phyloP scores from a whole-genome alignment of 2,113 vertebrate genomes.

The mouse (Mus musculus) region DNA sequence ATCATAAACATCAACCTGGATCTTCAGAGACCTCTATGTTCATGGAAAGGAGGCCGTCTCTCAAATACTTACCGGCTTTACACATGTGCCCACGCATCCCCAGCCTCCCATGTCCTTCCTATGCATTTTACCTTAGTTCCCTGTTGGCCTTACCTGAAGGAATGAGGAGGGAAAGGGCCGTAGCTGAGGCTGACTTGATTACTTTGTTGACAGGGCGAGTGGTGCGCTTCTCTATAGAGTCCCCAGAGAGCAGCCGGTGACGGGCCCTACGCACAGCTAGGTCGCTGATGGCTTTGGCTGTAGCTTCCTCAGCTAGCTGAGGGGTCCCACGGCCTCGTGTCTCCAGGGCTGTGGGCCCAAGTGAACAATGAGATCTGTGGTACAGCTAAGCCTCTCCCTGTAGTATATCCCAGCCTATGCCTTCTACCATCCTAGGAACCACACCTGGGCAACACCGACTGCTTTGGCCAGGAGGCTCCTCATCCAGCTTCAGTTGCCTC shows the following conservation, averaged over 20 bases:
- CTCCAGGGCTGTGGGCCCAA: constrained; percentile 90
- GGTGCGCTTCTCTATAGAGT: constrained; percentile 92
- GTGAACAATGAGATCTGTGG: constrained; percentile 80
- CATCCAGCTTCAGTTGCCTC: constrained; percentile 90
- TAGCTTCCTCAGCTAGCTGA: constrained; percentile 86
- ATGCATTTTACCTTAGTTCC: neutral
- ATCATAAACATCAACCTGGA: neutral
- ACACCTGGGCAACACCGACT: constrained; percentile 57
- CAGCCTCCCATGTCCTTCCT: neutral
- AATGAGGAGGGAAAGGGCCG: constrained; percentile 97
- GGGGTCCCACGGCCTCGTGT: constrained; percentile 72
- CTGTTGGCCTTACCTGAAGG: constrained; percentile 90
- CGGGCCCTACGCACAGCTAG: constrained; percentile 95
- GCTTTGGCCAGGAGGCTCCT: constrained; percentile 82
- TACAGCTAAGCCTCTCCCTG: neutral
- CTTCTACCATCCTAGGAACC: neutral
- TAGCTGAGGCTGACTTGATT: constrained; percentile 98
- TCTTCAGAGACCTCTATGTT: neutral
- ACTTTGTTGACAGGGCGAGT: constrained; percentile 96
- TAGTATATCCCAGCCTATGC: neutral
- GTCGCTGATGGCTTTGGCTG: constrained; percentile 97
- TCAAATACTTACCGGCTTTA: neutral
- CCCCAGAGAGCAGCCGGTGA: constrained; percentile 96
- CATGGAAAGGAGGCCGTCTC: neutral
- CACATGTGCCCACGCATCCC: neutral